Conservation (phyloP, 2,888 invertebrate species). For the Tineola bisselliella region DNA sequence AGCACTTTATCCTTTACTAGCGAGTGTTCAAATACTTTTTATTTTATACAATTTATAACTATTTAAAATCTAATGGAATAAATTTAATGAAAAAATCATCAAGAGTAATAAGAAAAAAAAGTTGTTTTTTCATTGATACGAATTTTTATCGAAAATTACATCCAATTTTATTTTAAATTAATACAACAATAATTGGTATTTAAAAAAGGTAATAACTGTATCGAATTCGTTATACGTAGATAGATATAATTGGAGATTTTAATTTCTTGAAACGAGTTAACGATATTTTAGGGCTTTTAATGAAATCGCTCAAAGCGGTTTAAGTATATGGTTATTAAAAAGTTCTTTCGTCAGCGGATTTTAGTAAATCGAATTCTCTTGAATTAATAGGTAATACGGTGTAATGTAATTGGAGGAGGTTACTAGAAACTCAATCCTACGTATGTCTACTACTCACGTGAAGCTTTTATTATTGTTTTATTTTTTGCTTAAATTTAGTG, state of each 20-base stretch:
- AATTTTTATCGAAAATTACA: too few relatives aligned
- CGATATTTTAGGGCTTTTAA: background rate
- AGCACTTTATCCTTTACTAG: background rate
- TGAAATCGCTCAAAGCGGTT: background rate
- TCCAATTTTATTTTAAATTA: too few relatives aligned
- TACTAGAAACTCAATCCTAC: background rate
- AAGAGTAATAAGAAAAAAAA: too few relatives aligned
- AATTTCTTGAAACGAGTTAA: background rate
- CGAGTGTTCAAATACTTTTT: background rate
- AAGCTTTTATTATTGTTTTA: background rate
- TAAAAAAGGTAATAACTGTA: too few relatives aligned
- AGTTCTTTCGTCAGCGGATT: background rate
- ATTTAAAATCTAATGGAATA: background rate
- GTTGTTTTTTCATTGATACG: too few relatives aligned
- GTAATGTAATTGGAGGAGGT: background rate
- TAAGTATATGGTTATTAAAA: background rate
- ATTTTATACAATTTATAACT: background rate
- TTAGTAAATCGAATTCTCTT: conserved; percentile 5
- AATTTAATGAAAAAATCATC: too few relatives aligned
- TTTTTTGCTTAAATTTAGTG: too few relatives aligned
- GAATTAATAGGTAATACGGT: conserved; percentile 8
- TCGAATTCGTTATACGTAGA: too few relatives aligned
- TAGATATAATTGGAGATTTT: background rate
- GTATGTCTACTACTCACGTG: background rate
- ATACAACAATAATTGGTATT: too few relatives aligned